Base-by-base conservation (phyloP, 2,113 vertebrate genomes). In the Dicrurus megarhynchus region DNA sequence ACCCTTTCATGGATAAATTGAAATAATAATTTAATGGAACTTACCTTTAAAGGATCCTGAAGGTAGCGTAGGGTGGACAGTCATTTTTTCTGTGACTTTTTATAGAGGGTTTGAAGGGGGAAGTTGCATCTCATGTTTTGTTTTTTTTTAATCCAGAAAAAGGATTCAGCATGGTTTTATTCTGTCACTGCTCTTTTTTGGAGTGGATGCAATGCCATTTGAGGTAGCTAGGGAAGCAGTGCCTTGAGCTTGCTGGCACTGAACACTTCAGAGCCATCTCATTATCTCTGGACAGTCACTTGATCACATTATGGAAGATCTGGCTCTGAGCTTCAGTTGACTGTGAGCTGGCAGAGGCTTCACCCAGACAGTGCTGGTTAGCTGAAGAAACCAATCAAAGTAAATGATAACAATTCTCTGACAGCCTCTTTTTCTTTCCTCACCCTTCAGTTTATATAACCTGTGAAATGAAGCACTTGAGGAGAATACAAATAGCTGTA, bases 301-400 rank as follows among this genome's bases (percentile, higher is more conserved):
- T 92, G 84, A 92, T 96, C 76, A 90, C 86, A 78, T 96, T 83
- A 95, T 92, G 74, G 70, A 87, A 89, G 37, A 52, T 94, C 90
- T 97, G 93, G 84, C 88, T 32, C 37, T 2, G 8, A 91, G 59
- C 50, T 75, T 82, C 44, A 39, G 42, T 64, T 95, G 80, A 56
- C 60, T 80, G 27, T 84, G 65, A 93, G 69, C 61, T 93, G 77
- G 75, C 94, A 93, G 61, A 88, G n/a, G 26, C 50, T 90, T 44
- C 65, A 47, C 50, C 19, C 92, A 85, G 56, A 50, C 50, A 92
- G 30, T 61, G 59, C 63, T 95, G 64, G 61, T 92, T 94, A 87
- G 68, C 77, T 68, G 77, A 71, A 49, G 56, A 86, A 95, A 76
- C 49, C 71, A 95, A 82, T 88, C 71, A 81, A 57, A 85, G 37